These are phyloP conservation scores for Anomalospiza imberbis DNA, from an alignment of 2,797 vertebrate species.

Conservation along the genomic window DNA sequence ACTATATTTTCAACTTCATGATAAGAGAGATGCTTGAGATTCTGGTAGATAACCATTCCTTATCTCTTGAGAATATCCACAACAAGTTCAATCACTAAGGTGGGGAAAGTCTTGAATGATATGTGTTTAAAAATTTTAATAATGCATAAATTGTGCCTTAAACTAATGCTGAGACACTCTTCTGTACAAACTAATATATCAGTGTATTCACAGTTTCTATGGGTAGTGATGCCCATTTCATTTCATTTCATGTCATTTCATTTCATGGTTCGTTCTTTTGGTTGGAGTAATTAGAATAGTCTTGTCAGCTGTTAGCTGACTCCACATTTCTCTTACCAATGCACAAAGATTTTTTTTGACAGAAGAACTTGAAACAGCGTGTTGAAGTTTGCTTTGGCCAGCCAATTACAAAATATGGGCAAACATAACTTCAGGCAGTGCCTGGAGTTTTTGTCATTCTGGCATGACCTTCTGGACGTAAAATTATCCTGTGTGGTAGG, in stretches of 20 bases:
- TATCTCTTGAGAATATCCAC: neutral
- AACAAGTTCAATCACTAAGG: neutral
- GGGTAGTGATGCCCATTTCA: neutral
- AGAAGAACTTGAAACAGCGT: neutral
- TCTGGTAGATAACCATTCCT: neutral
- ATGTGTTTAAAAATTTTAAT: neutral
- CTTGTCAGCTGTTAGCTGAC: neutral
- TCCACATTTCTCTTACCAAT: neutral
- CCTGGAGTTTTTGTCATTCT: neutral
- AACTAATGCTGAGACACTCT: neutral
- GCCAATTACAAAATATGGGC: neutral
- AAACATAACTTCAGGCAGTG: neutral
- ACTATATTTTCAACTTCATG: neutral
- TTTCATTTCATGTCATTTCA: neutral
- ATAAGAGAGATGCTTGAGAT: neutral
- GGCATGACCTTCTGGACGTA: neutral
- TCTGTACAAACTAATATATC: neutral
- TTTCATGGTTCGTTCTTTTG: neutral
- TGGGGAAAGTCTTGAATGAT: neutral
- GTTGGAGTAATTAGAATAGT: neutral
- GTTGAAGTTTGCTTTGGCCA: neutral
- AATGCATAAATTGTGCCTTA: neutral
- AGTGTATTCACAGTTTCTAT: neutral
- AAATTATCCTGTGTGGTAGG: neutral
- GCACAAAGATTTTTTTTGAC: neutral